Base-by-base conservation (phyloP, 2,888 invertebrate species). In the Didymodactylos carnosus region DNA sequence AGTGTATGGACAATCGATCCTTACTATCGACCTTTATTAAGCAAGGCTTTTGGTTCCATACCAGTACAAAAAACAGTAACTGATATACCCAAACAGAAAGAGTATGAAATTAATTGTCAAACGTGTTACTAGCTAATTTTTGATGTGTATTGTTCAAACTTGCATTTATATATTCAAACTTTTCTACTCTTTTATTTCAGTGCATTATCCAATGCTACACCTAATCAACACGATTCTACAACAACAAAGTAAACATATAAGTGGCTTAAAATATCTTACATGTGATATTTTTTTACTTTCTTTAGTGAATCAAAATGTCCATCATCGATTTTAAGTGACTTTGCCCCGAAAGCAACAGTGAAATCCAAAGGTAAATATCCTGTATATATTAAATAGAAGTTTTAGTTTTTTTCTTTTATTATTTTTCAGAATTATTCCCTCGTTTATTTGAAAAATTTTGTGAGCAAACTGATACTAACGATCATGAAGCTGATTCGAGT, bases 331-430 rank as follows among this genome's bases (percentile, higher is more conserved):
- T 29, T 35, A 8, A 62, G 35, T 35, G n/a, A 35, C 35, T 62
- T 62, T 62, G 62, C 62, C 19, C 62, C 62, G n/a, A 62, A 62
- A 62, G 62, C 62, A 62, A 62, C 62, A 62, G 62, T 62, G 62
- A 62, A 62, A 62, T n/a, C 62, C 3, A 62, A 62, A 62, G 62
- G 62, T 62, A 62, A 35, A 11, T 16, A 3, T n/a, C n/a, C n/a
- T n/a, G n/a, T n/a, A n/a, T n/a, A n/a, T n/a, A n/a, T n/a, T n/a
- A n/a, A n/a, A n/a, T n/a, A n/a, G n/a, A n/a, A n/a, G n/a, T n/a
- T n/a, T n/a, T n/a, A n/a, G n/a, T n/a, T 13, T 13, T 10, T 4
- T 25, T 8, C 16, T 29, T 14, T 2, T 29, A 29, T 27, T 14
- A 19, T 14, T 35, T 35, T 11, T 35, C 2, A 62, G 29, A 16